These are phyloP conservation scores for Mus spicilegus DNA, from an alignment of 2,113 vertebrate species.

Conservation along the genomic window DNA sequence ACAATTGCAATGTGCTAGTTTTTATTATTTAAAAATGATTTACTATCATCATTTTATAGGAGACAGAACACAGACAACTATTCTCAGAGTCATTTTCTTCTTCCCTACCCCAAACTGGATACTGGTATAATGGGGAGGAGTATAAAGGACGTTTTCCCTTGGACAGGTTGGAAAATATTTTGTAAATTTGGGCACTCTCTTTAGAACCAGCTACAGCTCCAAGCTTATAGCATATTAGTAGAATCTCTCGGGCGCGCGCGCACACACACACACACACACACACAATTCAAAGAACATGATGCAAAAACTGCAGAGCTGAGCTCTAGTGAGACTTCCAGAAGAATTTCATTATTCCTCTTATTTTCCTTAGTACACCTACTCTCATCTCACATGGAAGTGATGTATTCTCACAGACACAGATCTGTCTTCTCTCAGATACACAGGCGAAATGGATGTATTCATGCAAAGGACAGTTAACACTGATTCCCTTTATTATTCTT, in stretches of 20 bases:
- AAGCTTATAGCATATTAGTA: neutral
- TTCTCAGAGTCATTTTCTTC: neutral
- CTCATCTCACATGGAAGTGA: constrained; percentile 63
- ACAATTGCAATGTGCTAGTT: neutral
- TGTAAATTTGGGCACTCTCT: neutral
- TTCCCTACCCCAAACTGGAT: neutral
- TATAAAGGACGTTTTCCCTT: neutral
- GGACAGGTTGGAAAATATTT: neutral
- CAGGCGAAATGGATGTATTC: neutral
- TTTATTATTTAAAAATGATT: neutral
- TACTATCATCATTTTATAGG: neutral
- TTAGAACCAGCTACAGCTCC: neutral
- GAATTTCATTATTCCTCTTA: neutral
- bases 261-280: neutral
- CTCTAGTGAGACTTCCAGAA: neutral
- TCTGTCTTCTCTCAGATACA: neutral
- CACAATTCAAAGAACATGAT: neutral
- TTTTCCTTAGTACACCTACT: neutral
- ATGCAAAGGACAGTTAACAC: neutral
- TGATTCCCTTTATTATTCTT: neutral
- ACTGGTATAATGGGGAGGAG: neutral
- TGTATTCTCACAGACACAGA: constrained; percentile 1
- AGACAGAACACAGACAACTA: neutral
- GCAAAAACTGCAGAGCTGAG: neutral
- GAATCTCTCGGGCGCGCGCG: neutral